Evolutionary conservation across 2,113 vertebrate species (phyloP).

Genomic region (Rhombomys opimus): DNA sequence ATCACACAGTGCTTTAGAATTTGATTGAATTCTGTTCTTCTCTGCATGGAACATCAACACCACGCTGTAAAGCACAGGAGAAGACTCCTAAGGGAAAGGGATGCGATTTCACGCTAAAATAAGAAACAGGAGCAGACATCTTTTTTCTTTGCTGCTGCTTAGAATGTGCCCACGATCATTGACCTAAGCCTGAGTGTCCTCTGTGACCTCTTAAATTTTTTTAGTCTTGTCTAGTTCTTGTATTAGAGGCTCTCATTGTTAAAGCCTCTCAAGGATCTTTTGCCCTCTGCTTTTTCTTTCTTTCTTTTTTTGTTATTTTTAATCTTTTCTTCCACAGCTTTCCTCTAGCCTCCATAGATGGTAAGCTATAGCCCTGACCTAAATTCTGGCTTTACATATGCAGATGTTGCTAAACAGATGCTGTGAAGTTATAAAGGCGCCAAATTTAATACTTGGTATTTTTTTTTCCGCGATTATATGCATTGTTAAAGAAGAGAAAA

Average conservation of each 20-base stretch:
- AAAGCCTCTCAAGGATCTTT: background rate
- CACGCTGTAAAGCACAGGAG: conserved; percentile 40
- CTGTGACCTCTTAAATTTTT: conserved; percentile 38
- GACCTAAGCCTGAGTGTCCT: background rate
- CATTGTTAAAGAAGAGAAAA: background rate
- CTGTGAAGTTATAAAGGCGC: background rate
- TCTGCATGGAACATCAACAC: background rate
- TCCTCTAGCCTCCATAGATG: background rate
- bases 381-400: conserved; percentile 54
- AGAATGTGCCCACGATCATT: background rate
- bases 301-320: conserved; percentile 55
- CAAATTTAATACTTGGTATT: background rate
- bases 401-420: conserved; percentile 7
- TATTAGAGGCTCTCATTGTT: background rate
- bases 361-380: conserved; percentile 39
- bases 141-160: background rate
- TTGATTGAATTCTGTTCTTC: conserved; percentile 5
- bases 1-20: conserved; percentile 66
- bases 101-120: conserved; percentile 53
- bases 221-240: background rate
- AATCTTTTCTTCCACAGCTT: background rate
- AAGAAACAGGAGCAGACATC: background rate
- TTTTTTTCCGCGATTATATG: conserved; percentile 5
- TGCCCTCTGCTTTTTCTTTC: conserved; percentile 35
- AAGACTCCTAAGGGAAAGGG: conserved; percentile 18